Base-by-base conservation (phyloP, 2,113 vertebrate species). In the Brachypodius melanocephalos region DNA sequence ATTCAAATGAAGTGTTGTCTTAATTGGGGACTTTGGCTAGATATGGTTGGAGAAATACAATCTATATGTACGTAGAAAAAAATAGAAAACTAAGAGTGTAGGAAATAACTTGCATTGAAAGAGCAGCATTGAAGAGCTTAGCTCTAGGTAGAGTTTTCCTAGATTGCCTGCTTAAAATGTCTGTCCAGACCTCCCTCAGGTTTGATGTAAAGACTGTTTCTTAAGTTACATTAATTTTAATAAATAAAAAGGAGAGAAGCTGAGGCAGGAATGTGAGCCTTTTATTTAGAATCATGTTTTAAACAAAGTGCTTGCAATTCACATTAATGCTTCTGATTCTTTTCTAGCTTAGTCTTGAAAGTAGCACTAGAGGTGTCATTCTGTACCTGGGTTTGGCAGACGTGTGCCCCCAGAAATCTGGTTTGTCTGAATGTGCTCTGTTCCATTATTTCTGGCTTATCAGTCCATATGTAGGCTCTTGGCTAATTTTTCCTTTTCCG, bases 321-420 rank as follows among this genome's bases (percentile, higher is more conserved):
- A 58, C 58, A 62, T 3, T 1, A 62, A 13, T 81, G 14, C 8
- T 58, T 84, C 28, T 42, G 28, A 5, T 72, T 88, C 25, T 32
- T 96, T 32, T 62, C 12, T 49, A 66, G 34, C 26, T 77, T 54
- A 36, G 65, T 87, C 22, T 46, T 88, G n/a, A 58, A 93, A n/a
- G 31, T 55, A 42, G 40, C 20, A 31, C 17, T 49, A 24, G 8
- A 10, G 8, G 2, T 46, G 15, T 66, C 43, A 42, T 58, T 83
- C 46, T n/a, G 38, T 42, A 65, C 14, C 18, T 71, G 76, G 57
- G 42, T 69, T 82, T 79, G 26, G 25, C 45, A 67, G 12, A 21
- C 0, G 1, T 40, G 19, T 1, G 6, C 7, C 34, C 5, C 24
- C 11, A n/a, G 13, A 9, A 55, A 62, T 67, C 18, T 31, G 31